Conservation (phyloP, 1,140 invertebrate genomes). For the Saccostrea echinata region DNA sequence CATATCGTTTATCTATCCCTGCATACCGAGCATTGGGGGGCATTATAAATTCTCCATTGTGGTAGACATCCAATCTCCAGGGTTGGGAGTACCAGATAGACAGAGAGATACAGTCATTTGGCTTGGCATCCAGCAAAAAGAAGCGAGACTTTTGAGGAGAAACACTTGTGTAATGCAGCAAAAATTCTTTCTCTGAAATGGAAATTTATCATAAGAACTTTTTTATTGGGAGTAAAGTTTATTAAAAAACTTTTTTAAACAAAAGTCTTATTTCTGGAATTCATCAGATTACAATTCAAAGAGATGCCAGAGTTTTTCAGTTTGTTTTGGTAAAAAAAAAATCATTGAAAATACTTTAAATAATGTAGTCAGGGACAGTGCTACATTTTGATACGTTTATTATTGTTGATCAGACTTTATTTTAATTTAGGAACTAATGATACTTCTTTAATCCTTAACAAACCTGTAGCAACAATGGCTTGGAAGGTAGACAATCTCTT, state of each 20-base stretch:
- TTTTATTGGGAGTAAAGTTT: too few species aligned
- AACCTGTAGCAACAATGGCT: conserved; percentile 72
- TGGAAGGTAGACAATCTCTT: conserved; percentile 75
- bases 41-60: conserved; percentile 61
- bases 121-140: conserved; percentile 67
- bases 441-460: background rate
- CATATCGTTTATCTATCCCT: conserved; percentile 25
- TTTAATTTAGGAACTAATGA: background rate
- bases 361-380: too few species aligned
- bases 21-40: conserved; percentile 69
- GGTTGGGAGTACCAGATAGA: conserved; percentile 68
- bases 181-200: conserved; percentile 61
- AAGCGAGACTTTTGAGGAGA: conserved; percentile 70
- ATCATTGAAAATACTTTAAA: too few species aligned
- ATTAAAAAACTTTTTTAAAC: too few species aligned
- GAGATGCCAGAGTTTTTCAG: too few species aligned
- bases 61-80: conserved; percentile 72
- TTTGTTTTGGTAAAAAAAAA: too few species aligned
- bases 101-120: conserved; percentile 61
- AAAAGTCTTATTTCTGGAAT: too few species aligned
- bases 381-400: too few species aligned
- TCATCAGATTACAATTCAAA: too few species aligned
- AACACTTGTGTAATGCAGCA: conserved; percentile 71
- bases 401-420: too few species aligned
- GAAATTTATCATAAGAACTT: too few species aligned